Conservation (phyloP, 2,797 vertebrate species). For the Sebastes ruberrimus region DNA sequence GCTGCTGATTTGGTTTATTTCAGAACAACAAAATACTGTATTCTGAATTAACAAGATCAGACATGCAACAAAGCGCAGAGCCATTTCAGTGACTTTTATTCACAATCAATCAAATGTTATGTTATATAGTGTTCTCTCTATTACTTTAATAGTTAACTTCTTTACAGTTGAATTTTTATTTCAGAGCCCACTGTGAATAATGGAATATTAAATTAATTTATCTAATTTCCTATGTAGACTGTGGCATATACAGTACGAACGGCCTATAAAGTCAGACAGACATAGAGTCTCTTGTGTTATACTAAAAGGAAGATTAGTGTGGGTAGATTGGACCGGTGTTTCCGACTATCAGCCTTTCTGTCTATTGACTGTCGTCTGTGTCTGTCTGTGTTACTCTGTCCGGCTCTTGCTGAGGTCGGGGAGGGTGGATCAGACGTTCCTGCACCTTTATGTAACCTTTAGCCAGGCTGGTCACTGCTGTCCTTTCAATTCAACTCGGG, state of each 20-base stretch:
- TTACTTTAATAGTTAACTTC: slow-evolving; percentile 17
- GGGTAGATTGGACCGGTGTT: background rate
- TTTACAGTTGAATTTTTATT: background rate
- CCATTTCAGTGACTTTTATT: slow-evolving; percentile 44
- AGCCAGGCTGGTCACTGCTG: background rate
- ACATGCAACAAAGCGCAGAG: background rate
- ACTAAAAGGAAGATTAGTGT: background rate
- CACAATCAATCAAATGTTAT: slow-evolving; percentile 30
- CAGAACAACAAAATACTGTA: background rate
- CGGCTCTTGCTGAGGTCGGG: slow-evolving; percentile 7
- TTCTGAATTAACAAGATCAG: slow-evolving; percentile 13
- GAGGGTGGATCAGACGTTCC: slow-evolving; percentile 9
- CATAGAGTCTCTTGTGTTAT: background rate
- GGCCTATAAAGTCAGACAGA: background rate
- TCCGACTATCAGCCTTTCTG: background rate
- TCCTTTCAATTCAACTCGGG: slow-evolving; percentile 16
- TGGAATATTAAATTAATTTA: background rate
- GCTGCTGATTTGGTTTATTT: slow-evolving; percentile 23
- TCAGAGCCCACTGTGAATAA: background rate
- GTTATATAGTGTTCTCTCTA: background rate
- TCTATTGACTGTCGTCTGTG: background rate
- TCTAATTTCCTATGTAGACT: background rate
- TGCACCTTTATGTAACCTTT: slow-evolving; percentile 35
- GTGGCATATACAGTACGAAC: background rate
- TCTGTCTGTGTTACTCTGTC: background rate